Evolutionary conservation across 1,140 invertebrate species (phyloP), one percentile per base, ranked within the genome.

Genomic region (Holcopasites calliopsidis): DNA sequence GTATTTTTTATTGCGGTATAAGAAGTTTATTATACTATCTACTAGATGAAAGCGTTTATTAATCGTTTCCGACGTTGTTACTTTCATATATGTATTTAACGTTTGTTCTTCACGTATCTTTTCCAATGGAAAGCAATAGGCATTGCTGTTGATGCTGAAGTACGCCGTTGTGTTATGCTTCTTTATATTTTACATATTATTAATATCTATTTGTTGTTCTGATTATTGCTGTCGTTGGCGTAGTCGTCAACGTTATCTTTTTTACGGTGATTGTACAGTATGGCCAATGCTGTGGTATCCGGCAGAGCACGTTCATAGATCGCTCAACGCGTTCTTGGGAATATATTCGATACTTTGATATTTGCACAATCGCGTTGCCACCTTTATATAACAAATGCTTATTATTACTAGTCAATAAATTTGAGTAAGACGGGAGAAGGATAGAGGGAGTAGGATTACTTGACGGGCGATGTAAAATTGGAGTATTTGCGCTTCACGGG

Each of bases 381-480:
- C 61, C 7, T 55, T 62, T 66, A n/a, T 44, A 54, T 54, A 33
- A 42, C 26, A 26, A 35, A 72, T 61, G 60, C 13, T 31, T 80
- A 69, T 77, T 69, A 31, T n/a, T n/a, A n/a, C n/a, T n/a, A n/a
- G 52, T 69, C 8, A 35, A 77, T 54, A 26, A 83, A 83, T 76
- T 35, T 21, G 26, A 28, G 49, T 61, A 73, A 52, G 84, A 84
- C 82, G 89, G 90, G 90, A 91, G 90, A 91, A 91, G 90, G 90
- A 91, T 91, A 91, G 90, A 90, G 70, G 86, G 79, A 88, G 86
- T 83, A 87, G 82, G 83, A 83, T 86, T 85, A 84, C 78, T 88
- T 81, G 71, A 86, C 77, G 85, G 83, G 77, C 79, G 57, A 82
- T 83, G 35, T 77, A 79, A 72, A 82, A 73, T 85, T 76, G 80